Base-by-base conservation (phyloP, 1,140 invertebrate species). In the Chrysopa pallens region DNA sequence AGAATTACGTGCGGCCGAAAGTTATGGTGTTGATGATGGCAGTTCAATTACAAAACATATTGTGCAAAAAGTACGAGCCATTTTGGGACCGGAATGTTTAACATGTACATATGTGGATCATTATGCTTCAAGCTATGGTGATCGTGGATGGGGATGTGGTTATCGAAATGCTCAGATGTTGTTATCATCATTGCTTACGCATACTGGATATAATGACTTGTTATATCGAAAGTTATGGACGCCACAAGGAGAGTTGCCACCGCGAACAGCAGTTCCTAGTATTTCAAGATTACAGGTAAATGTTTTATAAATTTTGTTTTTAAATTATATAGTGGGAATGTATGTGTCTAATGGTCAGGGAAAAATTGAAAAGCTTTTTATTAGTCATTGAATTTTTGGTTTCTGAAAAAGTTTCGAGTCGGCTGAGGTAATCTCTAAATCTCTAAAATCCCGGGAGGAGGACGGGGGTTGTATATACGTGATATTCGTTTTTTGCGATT, bases 151-250 rank as follows among this genome's bases (percentile, higher is more conserved):
- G 85, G 88, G 87, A 2, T 91, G 88, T 63, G 88, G 88, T 1
- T 87, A 85, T 50, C 74, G 87, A 52, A 91, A 92, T 60, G 79
- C 85, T 61, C 88, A 91, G 60, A 91, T 91, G 86, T 62, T 91
- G 51, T 68, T 92, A 14, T 89, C 85, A 6, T 81, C 81, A 13
- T 64, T 92, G 12, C 66, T 84, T 13, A 74, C 76, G 43, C 72
- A 85, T 54, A 78, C 70, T 44, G 73, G 72, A 33, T 89, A 82
- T 57, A 78, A 77, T 50, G 72, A 76, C 46, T 66, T 73, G 46
- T 69, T 82, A 29, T 82, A 76, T 51, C 48, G 53, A 17, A 60
- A 60, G 42, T 59, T 63, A 23, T 61, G 61, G 52, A 69, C 69
- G 51, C 54, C 48, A 52, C 62, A 56, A 12, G 66, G 67, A 11